Conservation (phyloP, 2,797 vertebrate genomes). For the Serranus cabrilla region DNA sequence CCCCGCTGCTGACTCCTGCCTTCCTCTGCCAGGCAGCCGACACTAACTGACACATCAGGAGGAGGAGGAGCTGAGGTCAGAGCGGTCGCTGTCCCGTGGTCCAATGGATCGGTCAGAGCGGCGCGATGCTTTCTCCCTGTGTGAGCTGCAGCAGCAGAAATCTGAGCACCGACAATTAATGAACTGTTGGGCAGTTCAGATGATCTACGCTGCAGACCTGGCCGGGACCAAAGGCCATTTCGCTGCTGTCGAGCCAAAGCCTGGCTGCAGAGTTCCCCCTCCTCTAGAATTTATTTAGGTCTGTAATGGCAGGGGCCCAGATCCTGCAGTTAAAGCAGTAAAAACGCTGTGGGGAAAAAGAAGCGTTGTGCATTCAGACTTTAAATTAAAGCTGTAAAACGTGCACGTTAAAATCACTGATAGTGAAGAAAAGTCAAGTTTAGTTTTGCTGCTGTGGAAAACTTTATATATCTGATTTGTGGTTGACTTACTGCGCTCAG, state of each 20-base stretch:
- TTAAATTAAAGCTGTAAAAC: conserved; percentile 1
- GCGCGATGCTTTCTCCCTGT: conserved; percentile 17
- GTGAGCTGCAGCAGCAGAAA: conserved; percentile 47
- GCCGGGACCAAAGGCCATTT: not conserved
- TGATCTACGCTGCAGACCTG: conserved; percentile 8
- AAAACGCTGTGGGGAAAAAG: not conserved
- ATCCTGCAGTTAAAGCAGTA: not conserved
- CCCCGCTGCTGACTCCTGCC: conserved; percentile 60
- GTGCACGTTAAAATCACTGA: not conserved
- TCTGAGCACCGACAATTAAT: conserved; percentile 39
- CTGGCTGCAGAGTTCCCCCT: not conserved
- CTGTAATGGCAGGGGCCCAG: not conserved
- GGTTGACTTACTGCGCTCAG: not conserved
- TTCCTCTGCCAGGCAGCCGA: conserved; percentile 47
- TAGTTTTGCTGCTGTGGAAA: not conserved
- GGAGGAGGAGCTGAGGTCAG: conserved; percentile 40
- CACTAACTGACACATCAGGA: conserved; percentile 47
- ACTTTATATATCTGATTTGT: not conserved
- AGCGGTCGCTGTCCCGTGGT: not conserved
- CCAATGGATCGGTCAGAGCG: not conserved
- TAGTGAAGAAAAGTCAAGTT: not conserved
- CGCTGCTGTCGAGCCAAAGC: not conserved
- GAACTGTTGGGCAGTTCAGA: conserved; percentile 30
- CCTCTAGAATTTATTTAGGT: not conserved
- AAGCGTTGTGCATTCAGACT: not conserved